Conservation (phyloP, 2,888 invertebrate species). For the Cryptocheilus praepositus region DNA sequence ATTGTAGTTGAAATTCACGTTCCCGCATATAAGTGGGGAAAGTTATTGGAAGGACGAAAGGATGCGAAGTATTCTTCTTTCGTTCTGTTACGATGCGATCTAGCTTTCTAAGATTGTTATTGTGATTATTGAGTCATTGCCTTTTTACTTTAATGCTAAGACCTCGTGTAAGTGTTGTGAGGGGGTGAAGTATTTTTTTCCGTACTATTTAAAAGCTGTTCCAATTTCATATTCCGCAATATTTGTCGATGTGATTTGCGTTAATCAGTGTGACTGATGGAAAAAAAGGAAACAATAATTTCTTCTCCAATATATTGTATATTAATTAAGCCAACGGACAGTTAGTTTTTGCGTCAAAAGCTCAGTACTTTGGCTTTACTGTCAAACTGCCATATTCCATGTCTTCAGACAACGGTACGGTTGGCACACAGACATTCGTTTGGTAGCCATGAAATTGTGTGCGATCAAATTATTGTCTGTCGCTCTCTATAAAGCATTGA, state of each 20-base stretch:
- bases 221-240: slow-evolving; percentile 19
- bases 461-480: slow-evolving; percentile 41
- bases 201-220: slow-evolving; percentile 28
- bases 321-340: slow-evolving; percentile 23
- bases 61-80: slow-evolving; percentile 6
- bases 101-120: slow-evolving; percentile 22
- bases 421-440: slow-evolving; percentile 44
- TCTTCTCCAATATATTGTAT: slow-evolving; percentile 1
- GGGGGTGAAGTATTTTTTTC: slow-evolving; percentile 9
- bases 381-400: slow-evolving; percentile 61
- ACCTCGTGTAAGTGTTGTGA: slow-evolving; percentile 22
- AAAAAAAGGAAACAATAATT: background rate
- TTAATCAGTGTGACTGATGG: slow-evolving; percentile 16
- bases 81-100: slow-evolving; percentile 19
- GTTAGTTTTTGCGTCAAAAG: slow-evolving; percentile 28
- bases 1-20: slow-evolving; percentile 23
- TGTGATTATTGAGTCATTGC: slow-evolving; percentile 33
- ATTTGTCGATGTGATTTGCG: slow-evolving; percentile 17
- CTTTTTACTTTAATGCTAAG: slow-evolving; percentile 36
- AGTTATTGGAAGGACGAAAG: slow-evolving; percentile 16
- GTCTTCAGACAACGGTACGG: slow-evolving; percentile 46
- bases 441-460: slow-evolving; percentile 36
- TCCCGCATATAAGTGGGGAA: slow-evolving; percentile 20
- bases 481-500: slow-evolving; percentile 54
- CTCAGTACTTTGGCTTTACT: slow-evolving; percentile 35